These are phyloP conservation scores for Strigops habroptila DNA, from an alignment of 2,113 vertebrate species.

Conservation along the genomic window DNA sequence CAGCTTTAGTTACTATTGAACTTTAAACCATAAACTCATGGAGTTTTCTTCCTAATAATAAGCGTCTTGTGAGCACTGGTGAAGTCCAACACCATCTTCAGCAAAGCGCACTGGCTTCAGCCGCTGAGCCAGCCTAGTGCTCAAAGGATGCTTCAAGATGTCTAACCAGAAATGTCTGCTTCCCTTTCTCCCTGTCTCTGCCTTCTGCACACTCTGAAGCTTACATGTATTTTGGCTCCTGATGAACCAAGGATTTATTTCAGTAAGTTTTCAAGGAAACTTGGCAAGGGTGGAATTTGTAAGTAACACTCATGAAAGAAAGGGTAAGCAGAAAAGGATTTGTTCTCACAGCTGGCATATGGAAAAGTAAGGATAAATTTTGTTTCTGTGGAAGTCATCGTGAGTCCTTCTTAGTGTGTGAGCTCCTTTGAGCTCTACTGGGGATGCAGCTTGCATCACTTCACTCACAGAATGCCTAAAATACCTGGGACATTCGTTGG, in stretches of 20 bases:
- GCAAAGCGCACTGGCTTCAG: not conserved
- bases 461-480: not conserved
- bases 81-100: not conserved
- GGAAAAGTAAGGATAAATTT: not conserved
- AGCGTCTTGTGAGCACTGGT: not conserved
- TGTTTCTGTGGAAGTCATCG: not conserved
- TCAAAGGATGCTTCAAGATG: not conserved
- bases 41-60: not conserved
- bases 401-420: not conserved
- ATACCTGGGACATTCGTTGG: not conserved
- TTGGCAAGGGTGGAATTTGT: not conserved
- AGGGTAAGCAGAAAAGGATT: not conserved
- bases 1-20: not conserved
- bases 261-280: not conserved
- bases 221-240: not conserved
- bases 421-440: not conserved
- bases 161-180: not conserved
- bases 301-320: not conserved
- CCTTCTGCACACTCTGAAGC: not conserved
- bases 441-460: not conserved
- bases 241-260: not conserved
- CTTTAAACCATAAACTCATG: not conserved
- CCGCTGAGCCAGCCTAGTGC: accelerated
- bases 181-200: not conserved
- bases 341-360: not conserved